Evolutionary conservation across 2,113 vertebrate genomes (phyloP).

Genomic region (Neogale vison): DNA sequence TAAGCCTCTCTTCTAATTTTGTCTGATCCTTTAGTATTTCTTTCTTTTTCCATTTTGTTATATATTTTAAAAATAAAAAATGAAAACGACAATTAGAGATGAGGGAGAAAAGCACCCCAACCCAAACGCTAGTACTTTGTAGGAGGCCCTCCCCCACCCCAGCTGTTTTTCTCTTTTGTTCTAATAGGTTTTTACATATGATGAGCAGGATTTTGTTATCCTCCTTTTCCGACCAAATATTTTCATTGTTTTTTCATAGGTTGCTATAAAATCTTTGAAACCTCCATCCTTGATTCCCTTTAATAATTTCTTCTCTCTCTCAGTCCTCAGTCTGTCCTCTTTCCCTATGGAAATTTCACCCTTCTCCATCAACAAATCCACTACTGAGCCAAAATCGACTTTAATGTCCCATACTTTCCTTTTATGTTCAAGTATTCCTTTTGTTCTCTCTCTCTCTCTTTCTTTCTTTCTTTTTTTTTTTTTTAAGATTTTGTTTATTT

Average conservation of each 20-base stretch:
- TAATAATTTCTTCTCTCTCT: background rate
- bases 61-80: conserved; percentile 73
- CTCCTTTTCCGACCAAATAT: background rate
- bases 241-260: conserved; percentile 20
- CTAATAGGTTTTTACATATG: background rate
- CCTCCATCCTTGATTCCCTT: background rate
- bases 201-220: background rate
- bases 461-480: background rate
- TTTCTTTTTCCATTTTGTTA: conserved; percentile 53
- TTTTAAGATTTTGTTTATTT: background rate
- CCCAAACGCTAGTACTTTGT: conserved; percentile 24
- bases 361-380: background rate
- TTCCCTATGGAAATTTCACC: background rate
- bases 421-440: background rate
- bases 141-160: background rate
- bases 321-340: background rate
- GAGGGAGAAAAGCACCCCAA: background rate
- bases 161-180: background rate
- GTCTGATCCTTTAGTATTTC: conserved; percentile 69
- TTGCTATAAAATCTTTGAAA: background rate
- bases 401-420: background rate
- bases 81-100: conserved; percentile 67
- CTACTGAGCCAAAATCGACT: background rate
- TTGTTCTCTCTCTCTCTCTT: background rate
- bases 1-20: conserved; percentile 75